Evolutionary conservation across 2,113 vertebrate species (phyloP).

Genomic region (Colaptes auratus): DNA sequence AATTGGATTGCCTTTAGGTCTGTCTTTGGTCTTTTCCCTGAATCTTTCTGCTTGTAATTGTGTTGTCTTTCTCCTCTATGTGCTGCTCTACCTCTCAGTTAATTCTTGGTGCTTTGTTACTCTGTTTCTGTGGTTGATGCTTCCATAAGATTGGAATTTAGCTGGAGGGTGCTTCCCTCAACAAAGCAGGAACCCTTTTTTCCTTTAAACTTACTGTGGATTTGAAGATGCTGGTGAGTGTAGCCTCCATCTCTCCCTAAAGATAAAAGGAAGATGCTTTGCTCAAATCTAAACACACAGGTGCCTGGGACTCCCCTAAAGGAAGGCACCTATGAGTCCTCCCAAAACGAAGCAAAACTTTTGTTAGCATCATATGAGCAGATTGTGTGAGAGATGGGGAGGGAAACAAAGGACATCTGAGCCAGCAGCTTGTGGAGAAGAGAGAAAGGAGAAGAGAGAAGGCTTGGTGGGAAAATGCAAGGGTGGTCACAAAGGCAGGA

Average conservation of each 20-base stretch:
- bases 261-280: neutral
- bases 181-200: neutral
- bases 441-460: neutral
- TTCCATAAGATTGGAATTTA: neutral
- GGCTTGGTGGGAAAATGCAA: neutral
- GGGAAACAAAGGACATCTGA: neutral
- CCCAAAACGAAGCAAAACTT: neutral
- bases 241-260: neutral
- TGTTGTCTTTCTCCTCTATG: neutral
- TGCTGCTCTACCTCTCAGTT: neutral
- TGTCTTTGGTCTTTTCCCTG: neutral
- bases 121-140: neutral
- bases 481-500: conserved; percentile 64
- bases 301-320: neutral
- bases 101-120: neutral
- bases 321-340: neutral
- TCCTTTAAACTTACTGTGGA: neutral
- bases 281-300: neutral
- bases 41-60: neutral
- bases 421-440: neutral
- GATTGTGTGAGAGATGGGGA: neutral
- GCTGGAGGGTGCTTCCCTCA: neutral
- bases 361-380: neutral
- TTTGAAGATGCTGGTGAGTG: neutral
- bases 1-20: neutral